These are phyloP conservation scores for Pollicipes pollicipes DNA, from an alignment of 1,140 invertebrate species.

Conservation along the genomic window DNA sequence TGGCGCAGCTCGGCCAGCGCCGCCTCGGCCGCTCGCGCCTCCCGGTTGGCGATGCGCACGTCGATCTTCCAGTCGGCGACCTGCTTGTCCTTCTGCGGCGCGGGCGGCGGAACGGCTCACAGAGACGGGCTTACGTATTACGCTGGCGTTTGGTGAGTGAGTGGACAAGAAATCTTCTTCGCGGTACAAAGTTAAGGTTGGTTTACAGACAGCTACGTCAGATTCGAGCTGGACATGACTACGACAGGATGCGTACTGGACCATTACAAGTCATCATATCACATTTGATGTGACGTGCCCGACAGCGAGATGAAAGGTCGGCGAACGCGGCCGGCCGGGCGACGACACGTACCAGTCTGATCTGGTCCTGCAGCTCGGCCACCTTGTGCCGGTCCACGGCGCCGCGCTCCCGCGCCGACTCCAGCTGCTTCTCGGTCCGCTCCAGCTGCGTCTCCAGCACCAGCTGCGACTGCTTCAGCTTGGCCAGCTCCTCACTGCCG, in stretches of 20 bases:
- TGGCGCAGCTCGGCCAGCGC: constrained; percentile 6
- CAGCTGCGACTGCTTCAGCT: constrained; percentile 20
- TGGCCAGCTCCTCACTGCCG: constrained; percentile 10
- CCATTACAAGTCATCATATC: too few relatives aligned
- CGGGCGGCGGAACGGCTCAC: too few relatives aligned
- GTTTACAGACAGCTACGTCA: too few relatives aligned
- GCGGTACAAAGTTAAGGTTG: too few relatives aligned
- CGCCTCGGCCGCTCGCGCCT: constrained; percentile 38
- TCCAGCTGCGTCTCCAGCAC: constrained; percentile 25
- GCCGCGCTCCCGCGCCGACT: constrained; percentile 35
- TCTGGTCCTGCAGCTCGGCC: constrained; percentile 28
- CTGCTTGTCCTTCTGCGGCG: constrained; percentile 34
- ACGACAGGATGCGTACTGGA: too few relatives aligned
- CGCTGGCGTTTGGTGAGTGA: too few relatives aligned
- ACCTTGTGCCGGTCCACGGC: constrained; percentile 42
- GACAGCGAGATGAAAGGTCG: too few relatives aligned
- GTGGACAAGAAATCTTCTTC: too few relatives aligned
- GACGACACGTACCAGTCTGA: constrained; percentile 40
- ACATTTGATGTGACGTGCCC: too few relatives aligned
- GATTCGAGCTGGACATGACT: too few relatives aligned
- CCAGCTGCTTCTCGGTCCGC: constrained; percentile 25
- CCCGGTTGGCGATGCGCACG: constrained; percentile 39
- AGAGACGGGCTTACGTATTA: too few relatives aligned
- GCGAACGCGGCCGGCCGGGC: too few relatives aligned
- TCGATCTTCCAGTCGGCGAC: constrained; percentile 43